A percentile compares a stretch with the other conserved stretches of the same genome.
Conservation (phyloP, 2,888 invertebrate species). For the Morinoia aosen region DNA sequence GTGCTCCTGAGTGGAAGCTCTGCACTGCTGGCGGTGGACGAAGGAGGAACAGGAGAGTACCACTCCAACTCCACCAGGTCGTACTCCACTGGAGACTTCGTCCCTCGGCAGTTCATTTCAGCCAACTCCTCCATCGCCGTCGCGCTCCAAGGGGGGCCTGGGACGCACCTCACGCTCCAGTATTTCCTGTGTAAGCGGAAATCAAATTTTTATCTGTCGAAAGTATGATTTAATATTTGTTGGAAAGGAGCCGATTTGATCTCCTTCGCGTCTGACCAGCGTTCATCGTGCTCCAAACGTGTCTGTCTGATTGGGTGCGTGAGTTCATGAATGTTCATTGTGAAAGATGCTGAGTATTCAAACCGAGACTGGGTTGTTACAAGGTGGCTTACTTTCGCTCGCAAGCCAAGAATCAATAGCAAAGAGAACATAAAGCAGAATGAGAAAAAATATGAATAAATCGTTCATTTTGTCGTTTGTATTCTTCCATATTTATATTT, state of each 20-base stretch:
- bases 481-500: too few relatives aligned
- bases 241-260: not conserved
- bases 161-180: not conserved
- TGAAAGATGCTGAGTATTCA: too few relatives aligned
- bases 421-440: too few relatives aligned
- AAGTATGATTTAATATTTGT: not conserved
- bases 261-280: not conserved
- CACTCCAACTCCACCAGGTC: not conserved
- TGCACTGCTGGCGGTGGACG: slow-evolving; percentile 28
- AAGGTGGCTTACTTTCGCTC: too few relatives aligned
- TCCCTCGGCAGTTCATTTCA: not conserved
- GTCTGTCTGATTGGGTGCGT: not conserved
- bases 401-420: too few relatives aligned
- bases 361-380: too few relatives aligned
- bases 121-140: slow-evolving; percentile 23
- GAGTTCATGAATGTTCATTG: not conserved
- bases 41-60: slow-evolving; percentile 14
- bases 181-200: slow-evolving; percentile 7
- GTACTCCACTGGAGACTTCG: not conserved
- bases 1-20: not conserved
- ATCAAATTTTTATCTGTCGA: too few relatives aligned
- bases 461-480: too few relatives aligned
- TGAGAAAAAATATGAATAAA: too few relatives aligned
- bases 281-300: not conserved
- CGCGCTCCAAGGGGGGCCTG: not conserved